These are phyloP conservation scores for Heliornis fulica DNA, from an alignment of 2,113 vertebrate genomes.

Conservation along the genomic window DNA sequence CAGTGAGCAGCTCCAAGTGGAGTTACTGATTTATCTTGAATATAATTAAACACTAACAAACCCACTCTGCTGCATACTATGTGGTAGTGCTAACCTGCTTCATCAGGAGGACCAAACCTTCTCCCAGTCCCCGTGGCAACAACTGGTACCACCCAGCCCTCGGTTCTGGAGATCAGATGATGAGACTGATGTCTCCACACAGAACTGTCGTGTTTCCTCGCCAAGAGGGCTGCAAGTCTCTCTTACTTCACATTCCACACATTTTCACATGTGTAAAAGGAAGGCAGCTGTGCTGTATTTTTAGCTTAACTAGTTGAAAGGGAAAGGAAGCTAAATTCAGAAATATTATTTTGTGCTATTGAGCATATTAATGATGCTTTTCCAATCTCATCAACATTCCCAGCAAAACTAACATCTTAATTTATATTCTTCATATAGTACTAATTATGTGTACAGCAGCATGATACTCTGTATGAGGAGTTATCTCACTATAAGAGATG, in stretches of 20 bases:
- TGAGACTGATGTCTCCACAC: neutral
- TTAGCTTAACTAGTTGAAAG: constrained; percentile 37
- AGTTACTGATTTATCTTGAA: neutral
- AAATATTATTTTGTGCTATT: constrained; percentile 29
- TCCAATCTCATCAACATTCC: constrained; percentile 54
- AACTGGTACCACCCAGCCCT: neutral
- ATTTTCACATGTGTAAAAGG: constrained; percentile 1
- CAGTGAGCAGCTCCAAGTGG: neutral
- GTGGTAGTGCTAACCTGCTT: neutral
- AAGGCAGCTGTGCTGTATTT: constrained; percentile 45
- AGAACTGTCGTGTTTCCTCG: neutral
- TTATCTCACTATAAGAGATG: neutral
- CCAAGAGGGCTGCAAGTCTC: neutral
- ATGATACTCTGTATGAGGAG: neutral
- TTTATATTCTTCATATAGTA: constrained; percentile 46
- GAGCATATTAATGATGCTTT: constrained; percentile 40
- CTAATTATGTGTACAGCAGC: constrained; percentile 25
- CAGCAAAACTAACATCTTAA: constrained; percentile 42
- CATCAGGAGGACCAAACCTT: neutral
- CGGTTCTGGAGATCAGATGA: fast-evolving
- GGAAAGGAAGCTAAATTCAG: constrained; percentile 37
- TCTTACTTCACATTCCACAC: constrained; percentile 2
- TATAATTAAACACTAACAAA: neutral
- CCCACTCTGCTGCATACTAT: neutral
- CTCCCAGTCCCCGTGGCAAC: neutral